Conservation (phyloP, 2,113 vertebrate genomes). For the Actenoides lindsayi region DNA sequence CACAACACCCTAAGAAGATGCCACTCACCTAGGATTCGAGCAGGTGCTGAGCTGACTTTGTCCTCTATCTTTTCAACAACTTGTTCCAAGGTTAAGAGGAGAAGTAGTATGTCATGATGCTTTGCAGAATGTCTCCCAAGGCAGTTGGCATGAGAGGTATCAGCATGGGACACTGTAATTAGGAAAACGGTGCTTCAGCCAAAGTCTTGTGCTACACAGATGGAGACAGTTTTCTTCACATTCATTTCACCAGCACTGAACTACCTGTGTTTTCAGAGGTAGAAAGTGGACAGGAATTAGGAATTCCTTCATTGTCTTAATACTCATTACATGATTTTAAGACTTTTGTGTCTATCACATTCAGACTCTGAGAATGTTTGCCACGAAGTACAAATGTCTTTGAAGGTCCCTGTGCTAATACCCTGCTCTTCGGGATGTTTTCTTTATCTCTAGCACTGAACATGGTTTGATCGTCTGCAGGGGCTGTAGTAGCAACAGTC, state of each 20-base stretch:
- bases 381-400: neutral
- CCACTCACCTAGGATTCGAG: neutral
- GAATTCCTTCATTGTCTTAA: neutral
- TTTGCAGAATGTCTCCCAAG: neutral
- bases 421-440: neutral
- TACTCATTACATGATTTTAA: neutral
- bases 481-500: neutral
- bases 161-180: neutral
- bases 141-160: neutral
- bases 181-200: neutral
- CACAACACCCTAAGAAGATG: neutral
- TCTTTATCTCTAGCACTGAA: conserved; percentile 14
- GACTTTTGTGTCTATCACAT: neutral
- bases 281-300: neutral
- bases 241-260: neutral
- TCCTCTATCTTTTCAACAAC: conserved; percentile 23
- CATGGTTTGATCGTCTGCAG: conserved; percentile 43
- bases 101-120: neutral
- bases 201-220: neutral
- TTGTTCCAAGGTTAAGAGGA: neutral
- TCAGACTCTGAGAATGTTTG: neutral
- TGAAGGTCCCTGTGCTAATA: neutral
- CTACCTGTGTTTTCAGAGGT: neutral
- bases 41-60: neutral
- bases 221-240: neutral